A percentile compares a stretch with the other conserved stretches of the same genome.
Evolutionary conservation across 2,797 vertebrate genomes (phyloP).

Genomic region (Dromococcyx pavoninus): DNA sequence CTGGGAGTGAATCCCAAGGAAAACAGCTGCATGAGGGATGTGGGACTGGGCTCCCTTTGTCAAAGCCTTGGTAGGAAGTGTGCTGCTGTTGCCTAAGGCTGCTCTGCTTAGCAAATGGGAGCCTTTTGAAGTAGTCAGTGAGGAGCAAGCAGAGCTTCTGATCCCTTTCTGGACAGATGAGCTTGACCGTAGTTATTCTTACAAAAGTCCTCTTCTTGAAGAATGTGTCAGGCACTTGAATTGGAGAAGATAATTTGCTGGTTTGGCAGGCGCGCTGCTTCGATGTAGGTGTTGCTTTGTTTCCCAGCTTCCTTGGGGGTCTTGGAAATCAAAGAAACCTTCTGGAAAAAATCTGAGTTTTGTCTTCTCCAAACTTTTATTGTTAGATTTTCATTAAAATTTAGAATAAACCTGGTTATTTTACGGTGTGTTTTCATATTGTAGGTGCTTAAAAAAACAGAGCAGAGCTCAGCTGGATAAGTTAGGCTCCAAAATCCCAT

Average conservation of each 20-base stretch:
- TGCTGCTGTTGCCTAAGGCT: background rate
- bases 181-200: background rate
- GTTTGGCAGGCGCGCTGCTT: background rate
- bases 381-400: background rate
- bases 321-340: background rate
- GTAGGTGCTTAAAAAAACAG: background rate
- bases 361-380: background rate
- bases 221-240: background rate
- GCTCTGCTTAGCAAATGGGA: background rate
- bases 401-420: background rate
- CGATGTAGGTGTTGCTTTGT: background rate
- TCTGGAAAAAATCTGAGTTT: background rate
- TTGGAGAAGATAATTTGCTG: background rate
- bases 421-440: background rate
- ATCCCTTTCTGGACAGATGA: background rate
- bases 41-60: background rate
- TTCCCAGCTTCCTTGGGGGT: background rate
- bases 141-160: background rate
- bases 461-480: background rate
- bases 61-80: background rate
- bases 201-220: background rate
- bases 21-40: background rate
- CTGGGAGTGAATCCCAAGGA: background rate
- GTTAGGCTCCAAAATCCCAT: background rate
- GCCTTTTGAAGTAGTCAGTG: background rate